Base-by-base conservation (phyloP, 37 sponge, comb jelly and placozoan species). In the Spongilla lacustris region DNA sequence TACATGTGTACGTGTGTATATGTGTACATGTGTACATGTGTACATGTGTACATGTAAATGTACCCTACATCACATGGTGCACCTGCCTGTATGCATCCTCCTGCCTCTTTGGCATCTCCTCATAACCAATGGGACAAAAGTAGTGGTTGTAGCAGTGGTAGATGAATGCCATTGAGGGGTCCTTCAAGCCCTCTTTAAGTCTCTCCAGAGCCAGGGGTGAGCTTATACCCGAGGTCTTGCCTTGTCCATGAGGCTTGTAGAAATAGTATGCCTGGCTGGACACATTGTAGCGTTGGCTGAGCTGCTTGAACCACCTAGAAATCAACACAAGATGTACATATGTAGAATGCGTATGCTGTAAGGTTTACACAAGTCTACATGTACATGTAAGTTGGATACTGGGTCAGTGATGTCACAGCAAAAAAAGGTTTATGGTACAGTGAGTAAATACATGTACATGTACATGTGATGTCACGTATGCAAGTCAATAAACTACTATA, bases 141-240 rank as follows among this genome's bases (percentile, higher is more conserved):
- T 95, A 95, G 83, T 95, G 96, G 76, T 95, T 93, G 71, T 75
- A 50, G 85, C 96, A 95, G 79, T 95, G 96, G 67, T 95, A 95
- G 27, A 95, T 87, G 83, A 95, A 93, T 4, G 91, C 84, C 71
- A 66, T 80, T 14, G 69, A 67, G 0, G 82, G 69, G 34, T 88
- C 79, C 69, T 66, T 68, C 74, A 93, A 85, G 21, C 94, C 94
- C n/a, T 83, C 93, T 73, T 95, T 90, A 31, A 95, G 77, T n/a
- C 32, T 66, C 26, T 78, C 88, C 36, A 92, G 75, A 31, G 96
- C 96, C 70, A 36, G 68, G 3, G 14, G 30, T 27, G 96, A 84
- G 27, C 74, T 85, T 25, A 92, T 32, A 5, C 95, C 95, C 84
- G 73, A 72, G 1, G 95, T 95, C 37, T 66, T 85, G 29, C 84